A percentile compares a stretch with the other conserved stretches of the same genome.
These are phyloP conservation scores for Cichladusa arquata DNA, from an alignment of 2,113 vertebrate genomes.

Conservation along the genomic window DNA sequence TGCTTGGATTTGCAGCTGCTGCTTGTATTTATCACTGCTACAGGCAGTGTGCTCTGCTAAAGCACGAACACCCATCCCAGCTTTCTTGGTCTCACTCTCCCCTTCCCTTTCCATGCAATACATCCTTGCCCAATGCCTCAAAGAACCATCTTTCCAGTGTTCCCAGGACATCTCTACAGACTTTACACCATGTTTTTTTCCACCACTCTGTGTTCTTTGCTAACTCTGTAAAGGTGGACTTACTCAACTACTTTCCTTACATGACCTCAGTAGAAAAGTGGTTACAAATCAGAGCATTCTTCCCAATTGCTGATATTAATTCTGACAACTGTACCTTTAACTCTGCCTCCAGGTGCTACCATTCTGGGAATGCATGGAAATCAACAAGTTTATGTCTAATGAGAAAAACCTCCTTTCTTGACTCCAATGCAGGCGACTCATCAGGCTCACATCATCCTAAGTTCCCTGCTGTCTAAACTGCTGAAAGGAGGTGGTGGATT, in stretches of 20 bases:
- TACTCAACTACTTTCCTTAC: background rate
- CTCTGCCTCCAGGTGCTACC: background rate
- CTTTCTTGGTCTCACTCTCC: background rate
- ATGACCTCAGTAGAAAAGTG: background rate
- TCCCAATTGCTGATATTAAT: background rate
- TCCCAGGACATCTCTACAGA: background rate
- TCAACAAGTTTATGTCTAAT: background rate
- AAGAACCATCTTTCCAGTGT: background rate
- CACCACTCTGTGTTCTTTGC: background rate
- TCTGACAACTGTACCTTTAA: background rate
- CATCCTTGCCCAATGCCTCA: background rate
- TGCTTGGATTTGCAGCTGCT: background rate
- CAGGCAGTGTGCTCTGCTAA: background rate
- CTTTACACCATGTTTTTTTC: background rate
- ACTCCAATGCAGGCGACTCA: background rate
- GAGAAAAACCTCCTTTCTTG: background rate
- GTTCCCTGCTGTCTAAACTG: background rate
- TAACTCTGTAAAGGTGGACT: background rate
- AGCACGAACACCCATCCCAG: background rate
- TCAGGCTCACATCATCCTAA: background rate
- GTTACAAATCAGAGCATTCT: background rate
- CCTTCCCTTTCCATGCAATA: background rate
- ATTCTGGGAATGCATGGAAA: background rate
- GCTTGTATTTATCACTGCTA: background rate
- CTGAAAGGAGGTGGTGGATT: background rate